Evolutionary conservation across 2,888 invertebrate species (phyloP).

Genomic region (Eurois occulta): DNA sequence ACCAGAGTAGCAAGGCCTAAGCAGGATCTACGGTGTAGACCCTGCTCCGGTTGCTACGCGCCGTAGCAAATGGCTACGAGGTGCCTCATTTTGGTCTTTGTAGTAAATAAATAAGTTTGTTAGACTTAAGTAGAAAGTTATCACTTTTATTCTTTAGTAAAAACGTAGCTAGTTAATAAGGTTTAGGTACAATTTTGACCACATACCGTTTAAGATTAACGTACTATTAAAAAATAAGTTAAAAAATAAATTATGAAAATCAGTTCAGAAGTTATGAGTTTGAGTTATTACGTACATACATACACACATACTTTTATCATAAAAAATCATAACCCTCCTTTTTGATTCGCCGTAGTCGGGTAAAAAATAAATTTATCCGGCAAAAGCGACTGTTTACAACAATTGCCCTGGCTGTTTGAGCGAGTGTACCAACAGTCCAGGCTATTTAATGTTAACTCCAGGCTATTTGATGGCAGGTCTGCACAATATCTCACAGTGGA

Average conservation of each 20-base stretch:
- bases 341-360: too few relatives aligned
- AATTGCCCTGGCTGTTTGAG: conserved; percentile 1
- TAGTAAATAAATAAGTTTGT: not conserved
- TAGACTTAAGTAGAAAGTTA: not conserved
- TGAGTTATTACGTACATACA: too few relatives aligned
- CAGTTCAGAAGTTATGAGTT: too few relatives aligned
- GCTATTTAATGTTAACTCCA: conserved; percentile 14
- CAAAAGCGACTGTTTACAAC: not conserved
- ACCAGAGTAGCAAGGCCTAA: not conserved
- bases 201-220: not conserved
- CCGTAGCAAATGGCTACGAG: conserved; percentile 12
- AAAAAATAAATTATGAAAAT: too few relatives aligned
- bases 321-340: too few relatives aligned
- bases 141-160: not conserved
- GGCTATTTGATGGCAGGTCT: conserved; percentile 11
- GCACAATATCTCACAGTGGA: conserved; percentile 32
- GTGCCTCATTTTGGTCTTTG: not conserved
- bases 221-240: too few relatives aligned
- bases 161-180: not conserved
- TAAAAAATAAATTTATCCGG: not conserved
- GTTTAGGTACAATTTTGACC: not conserved
- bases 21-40: conserved; percentile 7
- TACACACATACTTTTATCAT: too few relatives aligned
- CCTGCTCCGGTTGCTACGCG: conserved; percentile 15
- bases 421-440: not conserved